Base-by-base conservation (phyloP, 1,140 invertebrate species). In the Conopomorpha cramerella region DNA sequence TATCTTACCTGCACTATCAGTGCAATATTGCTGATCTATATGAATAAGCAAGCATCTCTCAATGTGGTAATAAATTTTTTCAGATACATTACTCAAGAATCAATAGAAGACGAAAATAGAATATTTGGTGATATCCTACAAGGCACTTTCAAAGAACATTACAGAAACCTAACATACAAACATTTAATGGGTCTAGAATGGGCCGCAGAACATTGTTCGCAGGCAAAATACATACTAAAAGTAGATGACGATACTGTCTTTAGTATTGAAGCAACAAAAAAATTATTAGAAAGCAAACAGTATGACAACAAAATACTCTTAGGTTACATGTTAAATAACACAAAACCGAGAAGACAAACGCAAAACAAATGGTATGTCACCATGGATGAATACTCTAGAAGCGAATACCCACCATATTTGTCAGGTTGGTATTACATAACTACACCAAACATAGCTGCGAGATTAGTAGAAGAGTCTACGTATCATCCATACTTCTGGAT, bases 221-320 rank as follows among this genome's bases (percentile, higher is more conserved):
- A 81, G 14, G 79, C 83, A 1, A 74, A 84, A 39, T 90, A 83
- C 50, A 80, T 95, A 10, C 78, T 95, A 4, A 96, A 96, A 82
- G 86, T 92, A 61, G 93, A 96, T 62, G 92, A 95, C 67, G 93
- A 95, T 58, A 89, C 90, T 36, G 85, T 92, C n/a, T 79, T 93
- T 12, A 88, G 94, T 70, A 53, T 93, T 7, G 85, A 86, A 34
- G 82, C 82, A 41, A 62, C 91, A 19, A 49, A 82, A 14, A 60
- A 58, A 10, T 79, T 60, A 41, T 58, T 68, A n/a, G 59, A 61
- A 39, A 53, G 45, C 35, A 46, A 48, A 35, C 41, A 49, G 29
- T 41, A 65, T 40, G 61, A 41, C 32, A 48, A 53, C 30, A 57
- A 71, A 39, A 66, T 82, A 35, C 65, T 91, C 3, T 77, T 85